Evolutionary conservation across 2,113 vertebrate genomes (phyloP).

Genomic region (Etheostoma cragini): DNA sequence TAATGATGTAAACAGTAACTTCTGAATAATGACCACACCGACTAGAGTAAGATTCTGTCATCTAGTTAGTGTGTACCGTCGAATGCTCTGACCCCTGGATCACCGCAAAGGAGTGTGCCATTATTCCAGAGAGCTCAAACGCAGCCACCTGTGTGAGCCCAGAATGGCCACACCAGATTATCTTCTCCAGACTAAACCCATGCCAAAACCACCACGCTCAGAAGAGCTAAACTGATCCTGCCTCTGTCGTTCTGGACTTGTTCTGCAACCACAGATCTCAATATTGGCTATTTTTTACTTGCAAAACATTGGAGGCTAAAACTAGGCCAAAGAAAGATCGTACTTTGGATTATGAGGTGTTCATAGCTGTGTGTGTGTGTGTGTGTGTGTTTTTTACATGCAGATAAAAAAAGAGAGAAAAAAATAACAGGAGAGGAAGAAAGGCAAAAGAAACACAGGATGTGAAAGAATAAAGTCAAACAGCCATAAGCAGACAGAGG

Average conservation of each 20-base stretch:
- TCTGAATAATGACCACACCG: background rate
- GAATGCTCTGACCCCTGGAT: slow-evolving; percentile 38
- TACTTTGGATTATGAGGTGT: slow-evolving; percentile 74
- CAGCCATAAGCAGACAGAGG: slow-evolving; percentile 6
- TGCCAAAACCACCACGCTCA: slow-evolving; percentile 34
- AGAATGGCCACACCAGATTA: slow-evolving; percentile 39
- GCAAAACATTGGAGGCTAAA: slow-evolving; percentile 70
- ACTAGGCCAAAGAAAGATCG: slow-evolving; percentile 75
- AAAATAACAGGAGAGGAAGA: slow-evolving; percentile 7
- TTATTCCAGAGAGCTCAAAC: slow-evolving; percentile 45
- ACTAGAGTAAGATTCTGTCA: background rate
- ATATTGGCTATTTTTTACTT: slow-evolving; percentile 70
- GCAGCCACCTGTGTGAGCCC: slow-evolving; percentile 62
- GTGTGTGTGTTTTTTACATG: slow-evolving; percentile 14
- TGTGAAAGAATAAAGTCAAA: slow-evolving; percentile 14
- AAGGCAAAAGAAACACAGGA: slow-evolving; percentile 25
- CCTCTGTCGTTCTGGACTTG: slow-evolving; percentile 48
- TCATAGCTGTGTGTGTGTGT: slow-evolving; percentile 55
- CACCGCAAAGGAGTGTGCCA: slow-evolving; percentile 25
- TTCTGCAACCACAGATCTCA: slow-evolving; percentile 51
- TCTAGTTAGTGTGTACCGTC: slow-evolving; percentile 10
- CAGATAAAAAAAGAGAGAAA: slow-evolving; percentile 21
- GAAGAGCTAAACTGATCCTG: slow-evolving; percentile 44
- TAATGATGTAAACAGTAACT: background rate
- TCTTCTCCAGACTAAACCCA: slow-evolving; percentile 65